Percentiles rank a stretch among this genome's conserved stretches.
Evolutionary conservation across 2,888 invertebrate genomes (phyloP).

Genomic region (Oasisia sp.): DNA sequence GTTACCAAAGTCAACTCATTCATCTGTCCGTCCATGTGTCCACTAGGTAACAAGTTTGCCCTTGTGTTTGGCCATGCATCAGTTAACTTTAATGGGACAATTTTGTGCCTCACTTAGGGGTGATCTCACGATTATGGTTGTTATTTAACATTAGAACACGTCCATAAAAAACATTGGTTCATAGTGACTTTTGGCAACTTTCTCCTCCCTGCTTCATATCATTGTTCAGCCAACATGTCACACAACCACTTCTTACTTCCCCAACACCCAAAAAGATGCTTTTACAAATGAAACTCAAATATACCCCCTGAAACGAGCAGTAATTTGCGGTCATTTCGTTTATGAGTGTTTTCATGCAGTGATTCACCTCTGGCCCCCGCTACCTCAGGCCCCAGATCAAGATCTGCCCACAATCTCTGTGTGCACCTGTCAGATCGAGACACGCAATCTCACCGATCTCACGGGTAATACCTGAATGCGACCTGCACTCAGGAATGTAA

Average conservation of each 20-base stretch:
- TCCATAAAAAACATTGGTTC: no score
- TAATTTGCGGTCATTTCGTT: neutral
- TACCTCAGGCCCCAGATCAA: neutral
- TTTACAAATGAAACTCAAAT: slow-evolving; percentile 17
- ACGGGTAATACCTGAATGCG: neutral
- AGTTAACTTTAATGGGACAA: no score
- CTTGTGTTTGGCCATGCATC: no score
- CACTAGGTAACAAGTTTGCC: no score
- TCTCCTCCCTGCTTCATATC: no score
- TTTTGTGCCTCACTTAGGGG: no score
- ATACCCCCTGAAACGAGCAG: neutral
- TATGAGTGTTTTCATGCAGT: neutral
- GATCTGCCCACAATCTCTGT: neutral
- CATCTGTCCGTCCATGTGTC: no score
- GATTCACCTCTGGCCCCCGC: neutral
- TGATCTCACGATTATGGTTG: no score
- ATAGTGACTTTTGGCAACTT: no score
- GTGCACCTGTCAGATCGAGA: neutral
- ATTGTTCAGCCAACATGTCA: no score
- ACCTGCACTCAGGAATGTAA: neutral
- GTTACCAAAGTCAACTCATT: no score
- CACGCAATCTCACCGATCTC: neutral
- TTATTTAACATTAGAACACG: no score
- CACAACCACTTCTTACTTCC: neutral
- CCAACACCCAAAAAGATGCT: neutral